Conservation (phyloP, 2,113 vertebrate species). For the Ammodytes marinus region DNA sequence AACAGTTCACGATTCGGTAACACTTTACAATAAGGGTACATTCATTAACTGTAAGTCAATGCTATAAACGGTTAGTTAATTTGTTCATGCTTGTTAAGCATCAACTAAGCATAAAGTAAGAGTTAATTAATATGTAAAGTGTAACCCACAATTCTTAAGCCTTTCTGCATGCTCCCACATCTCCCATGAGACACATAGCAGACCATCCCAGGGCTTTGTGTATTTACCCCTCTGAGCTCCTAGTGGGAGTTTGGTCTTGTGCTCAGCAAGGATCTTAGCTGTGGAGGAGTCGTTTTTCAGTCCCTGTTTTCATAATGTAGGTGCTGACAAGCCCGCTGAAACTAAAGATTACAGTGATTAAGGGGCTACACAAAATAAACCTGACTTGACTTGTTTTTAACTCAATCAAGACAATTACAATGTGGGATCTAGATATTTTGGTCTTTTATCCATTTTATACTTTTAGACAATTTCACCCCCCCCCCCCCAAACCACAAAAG, state of each 20-base stretch:
- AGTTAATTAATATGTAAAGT: no score
- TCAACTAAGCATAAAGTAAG: no score
- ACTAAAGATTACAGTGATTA: conserved; percentile 32
- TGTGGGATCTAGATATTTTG: neutral
- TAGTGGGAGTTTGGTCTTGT: conserved; percentile 6
- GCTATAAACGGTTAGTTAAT: no score
- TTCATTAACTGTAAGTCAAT: no score
- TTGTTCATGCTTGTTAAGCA: no score
- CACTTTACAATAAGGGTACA: no score
- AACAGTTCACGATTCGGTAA: no score
- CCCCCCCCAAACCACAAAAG: neutral
- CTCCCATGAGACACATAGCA: conserved; percentile 5
- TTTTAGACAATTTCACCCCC: conserved; percentile 4
- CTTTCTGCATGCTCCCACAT: no score
- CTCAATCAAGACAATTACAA: conserved; percentile 1
- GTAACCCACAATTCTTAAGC: neutral
- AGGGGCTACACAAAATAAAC: conserved; percentile 53
- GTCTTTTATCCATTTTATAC: neutral
- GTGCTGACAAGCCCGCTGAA: conserved; percentile 17
- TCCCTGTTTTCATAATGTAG: conserved; percentile 48
- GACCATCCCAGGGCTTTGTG: conserved; percentile 33
- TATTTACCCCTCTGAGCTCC: conserved; percentile 14
- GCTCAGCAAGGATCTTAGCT: conserved; percentile 22
- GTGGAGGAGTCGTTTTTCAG: conserved; percentile 23
- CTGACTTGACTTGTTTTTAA: conserved; percentile 35